A percentile compares a stretch with the other conserved stretches of the same genome.
Conservation (phyloP, 2,113 vertebrate genomes). For the Tetrax tetrax region DNA sequence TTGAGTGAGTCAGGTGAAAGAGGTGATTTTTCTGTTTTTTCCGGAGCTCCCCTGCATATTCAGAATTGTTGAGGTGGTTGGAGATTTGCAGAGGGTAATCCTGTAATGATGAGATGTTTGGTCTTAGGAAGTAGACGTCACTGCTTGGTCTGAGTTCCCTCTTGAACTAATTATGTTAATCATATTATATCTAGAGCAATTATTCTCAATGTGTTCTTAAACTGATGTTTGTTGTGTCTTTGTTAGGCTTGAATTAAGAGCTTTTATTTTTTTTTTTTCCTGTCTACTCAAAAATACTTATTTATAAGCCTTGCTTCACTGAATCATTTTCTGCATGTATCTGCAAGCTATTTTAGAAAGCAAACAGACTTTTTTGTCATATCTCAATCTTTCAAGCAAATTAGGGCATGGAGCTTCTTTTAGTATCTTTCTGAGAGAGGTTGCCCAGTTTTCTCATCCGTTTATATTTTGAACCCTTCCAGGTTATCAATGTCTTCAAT, state of each 20-base stretch:
- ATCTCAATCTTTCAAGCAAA: background rate
- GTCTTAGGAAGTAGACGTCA: background rate
- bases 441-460: background rate
- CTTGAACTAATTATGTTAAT: conserved; percentile 34
- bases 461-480: background rate
- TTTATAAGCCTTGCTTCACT: background rate
- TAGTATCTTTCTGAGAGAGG: background rate
- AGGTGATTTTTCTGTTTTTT: background rate
- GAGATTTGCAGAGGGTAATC: conserved; percentile 11
- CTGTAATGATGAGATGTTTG: background rate
- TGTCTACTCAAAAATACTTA: background rate
- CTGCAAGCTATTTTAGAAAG: background rate
- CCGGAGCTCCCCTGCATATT: background rate
- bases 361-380: background rate
- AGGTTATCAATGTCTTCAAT: background rate
- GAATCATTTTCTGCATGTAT: background rate
- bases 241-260: background rate
- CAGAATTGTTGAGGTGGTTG: background rate
- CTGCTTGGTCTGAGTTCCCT: background rate
- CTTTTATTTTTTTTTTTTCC: background rate
- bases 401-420: background rate
- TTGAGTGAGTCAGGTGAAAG: background rate
- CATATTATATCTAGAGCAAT: background rate
- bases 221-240: background rate
- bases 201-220: background rate